Evolutionary conservation across 1,140 invertebrate genomes (phyloP), one percentile per base, ranked within the genome.

Genomic region (Ephestia elutella): DNA sequence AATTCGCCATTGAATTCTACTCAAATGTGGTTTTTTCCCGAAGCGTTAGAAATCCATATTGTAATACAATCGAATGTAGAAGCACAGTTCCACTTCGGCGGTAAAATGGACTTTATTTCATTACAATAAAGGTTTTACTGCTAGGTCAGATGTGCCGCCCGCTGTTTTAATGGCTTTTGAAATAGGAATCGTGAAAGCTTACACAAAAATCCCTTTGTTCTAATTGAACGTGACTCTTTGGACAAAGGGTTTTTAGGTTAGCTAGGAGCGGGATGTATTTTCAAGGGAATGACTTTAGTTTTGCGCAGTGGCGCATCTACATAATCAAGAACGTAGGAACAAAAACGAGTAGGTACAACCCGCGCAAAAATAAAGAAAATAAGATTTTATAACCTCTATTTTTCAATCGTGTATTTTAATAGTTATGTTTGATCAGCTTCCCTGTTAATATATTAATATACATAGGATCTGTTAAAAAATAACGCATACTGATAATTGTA

Each of bases 121-220:
- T 15, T 13, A 13, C 0, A 15, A 15, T 44, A 44, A 0, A n/a
- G 38, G 0, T 15, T 15, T 0, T 10, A 44, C 13, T 44, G 13
- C 13, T 15, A n/a, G 15, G 38, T 17, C n/a, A 44, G 15, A 44
- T 2, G 3, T 44, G 15, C 38, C 13, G 11, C 8, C 32, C 32
- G 10, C n/a, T 44, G n/a, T 44, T 44, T 44, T 44, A 44, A 44
- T 15, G 38, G 38, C 38, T 15, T 44, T 44, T 44, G 38, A 5
- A 44, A 44, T 44, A 44, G 38, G 38, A 44, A 44, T 44, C 38
- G 38, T 44, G 38, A 44, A 44, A 44, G 38, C 38, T 44, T 44
- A 44, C n/a, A 44, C 38, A 44, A 44, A 44, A 44, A 44, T 44
- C 38, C 38, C 38, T 44, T 44, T 44, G 38, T 44, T 44, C 38